phyloP scores from a whole-genome alignment of 2,113 vertebrate genomes.

The Entosphenus tridentatus region DNA sequence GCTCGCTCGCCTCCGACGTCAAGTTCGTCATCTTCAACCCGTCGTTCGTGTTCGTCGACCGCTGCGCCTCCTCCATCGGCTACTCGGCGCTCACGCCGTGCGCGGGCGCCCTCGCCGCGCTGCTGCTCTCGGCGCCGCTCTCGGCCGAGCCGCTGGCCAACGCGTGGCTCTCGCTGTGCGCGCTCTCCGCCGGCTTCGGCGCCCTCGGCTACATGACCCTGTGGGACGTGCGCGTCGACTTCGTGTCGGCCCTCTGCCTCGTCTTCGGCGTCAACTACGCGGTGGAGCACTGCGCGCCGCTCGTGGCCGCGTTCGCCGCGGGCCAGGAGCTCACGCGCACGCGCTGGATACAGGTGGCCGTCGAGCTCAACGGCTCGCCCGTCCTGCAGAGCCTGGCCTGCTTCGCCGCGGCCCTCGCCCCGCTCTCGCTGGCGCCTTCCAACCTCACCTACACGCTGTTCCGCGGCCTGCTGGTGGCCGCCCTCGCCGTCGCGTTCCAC shows the following conservation, averaged over 20 bases:
- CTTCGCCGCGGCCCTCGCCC: slow-evolving; percentile 69
- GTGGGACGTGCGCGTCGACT: slow-evolving; percentile 91
- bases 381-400: slow-evolving; percentile 90
- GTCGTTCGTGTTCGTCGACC: slow-evolving; percentile 93
- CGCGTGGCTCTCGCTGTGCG: slow-evolving; percentile 71
- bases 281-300: slow-evolving; percentile 73
- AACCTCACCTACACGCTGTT: slow-evolving; percentile 94
- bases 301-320: slow-evolving; percentile 76
- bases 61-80: slow-evolving; percentile 83
- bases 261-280: slow-evolving; percentile 85
- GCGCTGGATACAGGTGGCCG: slow-evolving; percentile 76
- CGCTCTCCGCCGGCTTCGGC: slow-evolving; percentile 83
- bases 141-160: slow-evolving; percentile 78
- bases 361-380: slow-evolving; percentile 83
- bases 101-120: slow-evolving; percentile 80
- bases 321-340: slow-evolving; percentile 85
- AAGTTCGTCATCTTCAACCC: slow-evolving; percentile 97
- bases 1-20: slow-evolving; percentile 83
- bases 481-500: slow-evolving; percentile 91
- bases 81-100: slow-evolving; percentile 85
- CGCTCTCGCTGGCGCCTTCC: slow-evolving; percentile 73
- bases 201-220: slow-evolving; percentile 96
- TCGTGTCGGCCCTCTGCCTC: slow-evolving; percentile 81
- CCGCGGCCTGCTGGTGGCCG: slow-evolving; percentile 89
- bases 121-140: slow-evolving; percentile 79